Evolutionary conservation across 2,888 invertebrate species (phyloP), one percentile per base, ranked within the genome.

Genomic region (Callimorpha dominula): DNA sequence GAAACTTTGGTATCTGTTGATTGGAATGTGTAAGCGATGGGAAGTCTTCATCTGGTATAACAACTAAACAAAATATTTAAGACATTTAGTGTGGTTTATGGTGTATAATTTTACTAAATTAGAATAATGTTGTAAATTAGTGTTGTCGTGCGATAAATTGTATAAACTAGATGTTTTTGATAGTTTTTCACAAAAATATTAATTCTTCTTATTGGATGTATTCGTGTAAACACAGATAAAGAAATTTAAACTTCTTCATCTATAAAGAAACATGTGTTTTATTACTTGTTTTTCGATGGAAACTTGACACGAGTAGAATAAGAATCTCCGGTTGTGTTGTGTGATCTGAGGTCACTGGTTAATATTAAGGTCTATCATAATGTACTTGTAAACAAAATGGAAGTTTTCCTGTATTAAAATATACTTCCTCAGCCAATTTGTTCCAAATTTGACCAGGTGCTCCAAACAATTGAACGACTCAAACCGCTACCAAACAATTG

Each of bases 1-100:
- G 87, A 82, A 89, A 90, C 85, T 88, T 87, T 86, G 71, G 78
- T 78, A 79, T 74, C 78, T 82, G 83, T 83, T 83, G 82, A 85
- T 84, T 83, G 83, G 81, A 77, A 77, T 84, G 78, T 77, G 73
- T 72, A 74, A 72, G 73, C 70, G 71, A 75, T 75, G 68, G 65
- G 74, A 71, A 69, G 65, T 74, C 65, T 74, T 71, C 71, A 57
- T 74, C 68, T 71, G 66, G 71, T 73, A 66, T 69, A 70, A 66
- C 72, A 49, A 73, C 72, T 75, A 67, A 66, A 67, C 71, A 74
- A 68, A 69, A 71, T 71, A 62, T 71, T 71, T 65, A 64, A 74
- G 74, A 71, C 68, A 65, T 63, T 71, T 49, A 62, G 71, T 71
- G 70, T 71, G 66, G 65, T 73, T 70, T 73, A 72, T 72, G 54